These are phyloP conservation scores for Pseudomyrmex sp. DNA, from an alignment of 1,140 invertebrate species.

Conservation along the genomic window DNA sequence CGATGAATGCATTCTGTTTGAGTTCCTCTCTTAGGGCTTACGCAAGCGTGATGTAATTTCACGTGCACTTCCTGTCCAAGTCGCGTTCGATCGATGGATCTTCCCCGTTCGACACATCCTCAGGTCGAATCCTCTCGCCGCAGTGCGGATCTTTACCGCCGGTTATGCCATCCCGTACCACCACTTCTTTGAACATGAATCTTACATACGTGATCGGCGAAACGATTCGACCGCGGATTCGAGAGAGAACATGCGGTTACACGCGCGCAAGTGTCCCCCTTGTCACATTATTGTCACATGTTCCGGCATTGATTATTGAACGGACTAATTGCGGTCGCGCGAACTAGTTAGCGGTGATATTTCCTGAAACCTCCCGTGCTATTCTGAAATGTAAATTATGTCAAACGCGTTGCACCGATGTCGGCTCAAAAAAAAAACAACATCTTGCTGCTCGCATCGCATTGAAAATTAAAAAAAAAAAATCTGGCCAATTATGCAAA, in stretches of 20 bases:
- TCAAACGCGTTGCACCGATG: not conserved
- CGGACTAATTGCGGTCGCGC: slow-evolving; percentile 17
- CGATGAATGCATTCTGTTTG: slow-evolving; percentile 40
- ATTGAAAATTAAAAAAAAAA: slow-evolving; percentile 31
- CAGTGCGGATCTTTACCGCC: not conserved
- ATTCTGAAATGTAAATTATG: slow-evolving; percentile 14
- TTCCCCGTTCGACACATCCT: not conserved
- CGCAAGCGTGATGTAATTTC: slow-evolving; percentile 28
- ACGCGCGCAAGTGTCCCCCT: no score
- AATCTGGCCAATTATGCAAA: slow-evolving; percentile 13
- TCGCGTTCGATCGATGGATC: slow-evolving; percentile 1
- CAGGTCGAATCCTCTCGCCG: not conserved
- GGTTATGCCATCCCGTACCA: not conserved
- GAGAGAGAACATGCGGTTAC: not conserved
- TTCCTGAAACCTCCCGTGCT: not conserved
- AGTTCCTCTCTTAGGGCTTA: slow-evolving; percentile 24
- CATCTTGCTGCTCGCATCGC: not conserved
- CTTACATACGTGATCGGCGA: not conserved
- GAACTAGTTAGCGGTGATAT: not conserved
- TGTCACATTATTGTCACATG: slow-evolving; percentile 19
- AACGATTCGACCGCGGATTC: slow-evolving; percentile 29
- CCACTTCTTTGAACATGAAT: not conserved
- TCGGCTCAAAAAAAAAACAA: not conserved
- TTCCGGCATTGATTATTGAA: slow-evolving; percentile 30
- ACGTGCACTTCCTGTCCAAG: slow-evolving; percentile 14